Percentiles rank a stretch among this genome's conserved stretches.
Conservation (phyloP, 2,113 vertebrate genomes). For the Sphyrna mokarran region DNA sequence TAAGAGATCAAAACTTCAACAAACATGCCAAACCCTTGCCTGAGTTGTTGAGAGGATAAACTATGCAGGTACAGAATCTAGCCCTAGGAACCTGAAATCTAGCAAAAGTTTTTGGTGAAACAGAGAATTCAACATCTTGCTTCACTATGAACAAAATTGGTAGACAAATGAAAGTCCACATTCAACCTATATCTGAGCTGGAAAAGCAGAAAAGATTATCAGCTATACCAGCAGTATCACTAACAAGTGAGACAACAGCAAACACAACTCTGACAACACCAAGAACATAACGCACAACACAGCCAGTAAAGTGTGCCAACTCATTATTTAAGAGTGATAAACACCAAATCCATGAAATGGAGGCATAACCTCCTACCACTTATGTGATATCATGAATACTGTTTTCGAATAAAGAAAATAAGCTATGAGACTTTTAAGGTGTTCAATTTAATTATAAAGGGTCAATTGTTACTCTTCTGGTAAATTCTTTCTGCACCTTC, state of each 20-base stretch:
- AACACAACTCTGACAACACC: background rate
- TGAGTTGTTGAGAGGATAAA: background rate
- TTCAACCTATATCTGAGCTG: background rate
- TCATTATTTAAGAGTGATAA: background rate
- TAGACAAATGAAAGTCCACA: background rate
- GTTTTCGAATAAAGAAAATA: background rate
- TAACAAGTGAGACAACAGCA: background rate
- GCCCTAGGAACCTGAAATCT: too few species aligned
- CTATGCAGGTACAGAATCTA: too few species aligned
- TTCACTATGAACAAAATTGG: too few species aligned
- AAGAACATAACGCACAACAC: background rate
- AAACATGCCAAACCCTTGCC: background rate
- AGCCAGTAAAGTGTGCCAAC: background rate
- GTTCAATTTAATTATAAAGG: background rate
- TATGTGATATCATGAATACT: background rate
- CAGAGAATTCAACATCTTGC: background rate
- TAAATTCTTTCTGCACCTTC: background rate
- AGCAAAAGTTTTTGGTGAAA: background rate
- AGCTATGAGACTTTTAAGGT: background rate
- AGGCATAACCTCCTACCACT: background rate
- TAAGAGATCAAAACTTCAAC: too few species aligned
- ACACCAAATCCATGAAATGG: background rate
- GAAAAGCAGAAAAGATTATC: background rate
- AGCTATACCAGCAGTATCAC: background rate
- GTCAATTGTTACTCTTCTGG: background rate